Percentiles rank a stretch among this genome's conserved stretches.
Evolutionary conservation across 2,113 vertebrate genomes (phyloP).

Genomic region (Heliornis fulica): DNA sequence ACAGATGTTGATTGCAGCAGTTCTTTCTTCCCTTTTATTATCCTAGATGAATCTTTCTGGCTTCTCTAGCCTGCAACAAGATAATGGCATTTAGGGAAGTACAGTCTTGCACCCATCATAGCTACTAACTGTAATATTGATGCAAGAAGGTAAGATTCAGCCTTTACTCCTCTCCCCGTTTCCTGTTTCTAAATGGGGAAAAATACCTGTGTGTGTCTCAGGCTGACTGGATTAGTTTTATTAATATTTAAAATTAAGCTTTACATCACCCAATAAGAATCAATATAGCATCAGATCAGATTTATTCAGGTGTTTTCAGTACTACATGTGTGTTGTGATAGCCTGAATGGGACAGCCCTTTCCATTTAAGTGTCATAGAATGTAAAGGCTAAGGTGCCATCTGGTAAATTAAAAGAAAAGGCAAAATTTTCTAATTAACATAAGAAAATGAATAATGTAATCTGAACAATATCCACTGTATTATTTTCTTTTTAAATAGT

Average conservation of each 20-base stretch:
- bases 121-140: background rate
- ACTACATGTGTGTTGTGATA: background rate
- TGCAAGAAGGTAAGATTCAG: constrained; percentile 2
- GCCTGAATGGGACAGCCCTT: background rate
- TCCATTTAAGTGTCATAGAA: background rate
- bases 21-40: background rate
- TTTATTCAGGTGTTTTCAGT: background rate
- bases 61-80: background rate
- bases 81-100: constrained; percentile 24
- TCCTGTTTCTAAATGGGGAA: background rate
- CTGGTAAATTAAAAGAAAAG: constrained; percentile 16
- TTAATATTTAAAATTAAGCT: background rate
- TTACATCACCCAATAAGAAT: background rate
- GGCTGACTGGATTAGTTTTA: background rate
- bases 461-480: background rate
- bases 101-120: background rate
- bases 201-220: background rate
- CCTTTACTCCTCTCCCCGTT: background rate
- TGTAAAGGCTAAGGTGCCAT: background rate
- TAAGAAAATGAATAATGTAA: constrained; percentile 11
- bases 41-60: background rate
- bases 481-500: background rate
- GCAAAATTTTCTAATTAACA: background rate
- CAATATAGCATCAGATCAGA: background rate
- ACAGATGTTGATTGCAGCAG: background rate